These are phyloP conservation scores for Eutolmus rufibarbis DNA, from an alignment of 2,888 invertebrate genomes.

Conservation along the genomic window DNA sequence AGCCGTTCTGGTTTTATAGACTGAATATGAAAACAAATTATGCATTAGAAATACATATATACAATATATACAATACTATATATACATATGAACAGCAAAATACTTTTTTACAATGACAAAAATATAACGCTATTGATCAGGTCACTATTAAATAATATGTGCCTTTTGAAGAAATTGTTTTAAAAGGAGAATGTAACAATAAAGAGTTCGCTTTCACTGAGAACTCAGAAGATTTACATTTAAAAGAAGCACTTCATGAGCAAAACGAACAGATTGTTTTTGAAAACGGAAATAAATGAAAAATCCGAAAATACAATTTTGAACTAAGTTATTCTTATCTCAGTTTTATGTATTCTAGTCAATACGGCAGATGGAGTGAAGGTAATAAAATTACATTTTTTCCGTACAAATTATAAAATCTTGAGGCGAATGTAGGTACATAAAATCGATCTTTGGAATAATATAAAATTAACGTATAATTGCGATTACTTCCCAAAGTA, in stretches of 20 bases:
- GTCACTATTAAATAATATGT: slow-evolving; percentile 34
- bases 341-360: slow-evolving; percentile 30
- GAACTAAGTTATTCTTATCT: slow-evolving; percentile 19
- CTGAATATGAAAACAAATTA: slow-evolving; percentile 48
- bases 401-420: not conserved
- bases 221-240: not conserved
- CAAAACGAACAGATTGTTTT: not conserved
- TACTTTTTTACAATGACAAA: slow-evolving; percentile 4
- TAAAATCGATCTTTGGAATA: not conserved
- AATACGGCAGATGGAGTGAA: slow-evolving; percentile 13
- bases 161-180: slow-evolving; percentile 28
- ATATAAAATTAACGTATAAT: not conserved
- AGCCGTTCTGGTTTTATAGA: slow-evolving; percentile 54
- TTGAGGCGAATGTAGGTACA: not conserved
- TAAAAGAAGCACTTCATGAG: not conserved
- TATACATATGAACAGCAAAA: slow-evolving; percentile 15
- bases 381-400: slow-evolving; percentile 34
- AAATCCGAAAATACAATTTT: not conserved
- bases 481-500: not conserved
- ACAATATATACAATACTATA: slow-evolving; percentile 19
- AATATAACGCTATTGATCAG: slow-evolving; percentile 26
- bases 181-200: slow-evolving; percentile 32
- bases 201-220: not conserved
- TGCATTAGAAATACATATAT: slow-evolving; percentile 30
- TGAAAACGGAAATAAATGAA: not conserved